Base-by-base conservation (phyloP, 2,888 invertebrate genomes). In the Boloria selene region DNA sequence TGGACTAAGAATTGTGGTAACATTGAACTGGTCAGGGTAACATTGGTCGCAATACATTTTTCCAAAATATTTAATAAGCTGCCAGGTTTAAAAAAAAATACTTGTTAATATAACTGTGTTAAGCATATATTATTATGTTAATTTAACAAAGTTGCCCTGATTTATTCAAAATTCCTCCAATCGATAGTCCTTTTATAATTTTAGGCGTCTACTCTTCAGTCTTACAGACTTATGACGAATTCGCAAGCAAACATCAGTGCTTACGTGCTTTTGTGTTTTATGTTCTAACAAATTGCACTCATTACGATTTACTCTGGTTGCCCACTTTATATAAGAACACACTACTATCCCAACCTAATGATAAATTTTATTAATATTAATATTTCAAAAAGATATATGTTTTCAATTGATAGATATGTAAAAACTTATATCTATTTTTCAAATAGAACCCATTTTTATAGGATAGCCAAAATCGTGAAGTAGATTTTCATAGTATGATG, bases 171-270 rank as follows among this genome's bases (percentile, higher is more conserved):
- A 42, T 42, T 14, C 18, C 17, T 55, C 4, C 16, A 16, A 26
- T 59, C 10, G 7, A 47, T 18, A 17, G 47, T 49, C 10, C 4
- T 51, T 51, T 26, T 5, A n/a, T 26, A 59, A 22, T 26, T 50
- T 26, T n/a, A 63, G 56, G 63, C 56, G 6, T 45, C 49, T 38
- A 42, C 13, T 45, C 4, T 17, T 81, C 82, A 84, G 83, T 84
- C 83, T 82, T 77, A 75, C 71, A 76, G 78, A 77, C 75, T 72
- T 75, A 76, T 51, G 73, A 75, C 71, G 70, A 70, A 72, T 64
- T 68, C 61, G 67, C 58, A 65, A 72, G 59, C 72, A 60, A 61
- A 71, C 47, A 53, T 60, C 59, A 60, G 69, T 71, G 71, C 60
- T 61, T 67, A 73, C 73, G 75, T 77, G 77, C 75, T 77, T 75